Evolutionary conservation across 2,888 invertebrate species (phyloP).

Genomic region (Chrysopilus asiliformis): DNA sequence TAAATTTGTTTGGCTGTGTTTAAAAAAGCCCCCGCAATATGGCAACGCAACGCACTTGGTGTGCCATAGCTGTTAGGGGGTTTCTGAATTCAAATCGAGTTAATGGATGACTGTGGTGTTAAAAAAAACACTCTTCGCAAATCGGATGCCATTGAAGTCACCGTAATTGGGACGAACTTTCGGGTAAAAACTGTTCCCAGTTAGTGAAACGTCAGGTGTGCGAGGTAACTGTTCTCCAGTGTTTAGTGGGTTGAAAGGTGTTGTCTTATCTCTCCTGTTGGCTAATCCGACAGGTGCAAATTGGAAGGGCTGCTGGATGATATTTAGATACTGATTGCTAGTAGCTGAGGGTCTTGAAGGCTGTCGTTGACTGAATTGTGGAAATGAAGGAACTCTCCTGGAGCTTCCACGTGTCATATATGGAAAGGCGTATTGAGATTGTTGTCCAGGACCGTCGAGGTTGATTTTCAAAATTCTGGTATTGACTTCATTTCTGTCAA

Average conservation of each 20-base stretch:
- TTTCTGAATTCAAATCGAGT: too few relatives aligned
- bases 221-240: slow-evolving; percentile 28
- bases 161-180: not conserved
- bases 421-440: not conserved
- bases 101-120: not conserved
- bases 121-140: slow-evolving; percentile 5
- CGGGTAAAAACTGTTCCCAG: not conserved
- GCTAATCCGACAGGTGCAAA: slow-evolving; percentile 22
- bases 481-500: slow-evolving; percentile 55
- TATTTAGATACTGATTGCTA: too few relatives aligned
- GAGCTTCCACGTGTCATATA: too few relatives aligned
- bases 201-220: not conserved
- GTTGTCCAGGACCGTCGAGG: not conserved
- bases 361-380: too few relatives aligned
- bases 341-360: not conserved
- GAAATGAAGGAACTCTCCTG: too few relatives aligned
- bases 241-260: slow-evolving; percentile 31
- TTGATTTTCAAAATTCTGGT: slow-evolving; percentile 54
- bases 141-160: slow-evolving; percentile 6
- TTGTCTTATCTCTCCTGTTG: too few relatives aligned
- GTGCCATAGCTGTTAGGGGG: too few relatives aligned
- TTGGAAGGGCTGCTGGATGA: slow-evolving; percentile 21
- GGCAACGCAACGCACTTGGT: too few relatives aligned
- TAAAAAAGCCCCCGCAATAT: too few relatives aligned
- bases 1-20: too few relatives aligned